Base-by-base conservation (phyloP, 1,140 invertebrate species). In the Euglossa dilemma region DNA sequence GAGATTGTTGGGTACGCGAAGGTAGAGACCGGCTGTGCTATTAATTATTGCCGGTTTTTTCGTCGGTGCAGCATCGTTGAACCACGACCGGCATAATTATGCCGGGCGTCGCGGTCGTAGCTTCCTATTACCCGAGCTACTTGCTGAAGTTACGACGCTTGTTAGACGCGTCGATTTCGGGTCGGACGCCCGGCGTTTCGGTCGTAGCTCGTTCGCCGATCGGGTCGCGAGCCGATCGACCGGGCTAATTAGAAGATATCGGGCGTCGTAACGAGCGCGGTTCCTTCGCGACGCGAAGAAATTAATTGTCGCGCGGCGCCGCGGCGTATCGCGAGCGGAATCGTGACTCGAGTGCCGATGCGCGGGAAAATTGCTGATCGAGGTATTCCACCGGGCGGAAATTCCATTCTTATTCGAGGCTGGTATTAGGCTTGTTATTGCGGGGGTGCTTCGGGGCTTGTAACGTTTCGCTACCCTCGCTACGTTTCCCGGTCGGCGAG, bases 221-320 rank as follows among this genome's bases (percentile, higher is more conserved):
- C 59, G 61, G 20, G n/a, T 36, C 67, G 9, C 50, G 20, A 52
- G 6, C 54, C 45, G 70, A 87, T 87, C 85, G 47, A 61, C 50
- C 63, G 23, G 54, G 71, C 83, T 88, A 88, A 88, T 88, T 88
- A 87, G 76, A 14, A 87, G 85, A 88, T 87, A 88, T 81, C 71
- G 85, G 69, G 69, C 81, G 63, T 25, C 45, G 56, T 86, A 83
- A 83, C 80, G 86, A 79, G 16, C n/a, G 57, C 45, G 28, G 47
- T 50, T 54, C 59, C 72, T 63, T 52, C 57, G 61, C 70, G 57
- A 50, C 84, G 50, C 61, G 80, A 87, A 84, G 86, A 87, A 87
- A 87, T 87, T 87, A 84, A 87, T 87, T 87, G 76, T 72, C 52
- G 73, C 64, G 63, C 45, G 70, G 64, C 73, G n/a, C 61, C 52